These are phyloP conservation scores for Oreochromis niloticus DNA, from an alignment of 2,113 vertebrate genomes.

Conservation along the genomic window DNA sequence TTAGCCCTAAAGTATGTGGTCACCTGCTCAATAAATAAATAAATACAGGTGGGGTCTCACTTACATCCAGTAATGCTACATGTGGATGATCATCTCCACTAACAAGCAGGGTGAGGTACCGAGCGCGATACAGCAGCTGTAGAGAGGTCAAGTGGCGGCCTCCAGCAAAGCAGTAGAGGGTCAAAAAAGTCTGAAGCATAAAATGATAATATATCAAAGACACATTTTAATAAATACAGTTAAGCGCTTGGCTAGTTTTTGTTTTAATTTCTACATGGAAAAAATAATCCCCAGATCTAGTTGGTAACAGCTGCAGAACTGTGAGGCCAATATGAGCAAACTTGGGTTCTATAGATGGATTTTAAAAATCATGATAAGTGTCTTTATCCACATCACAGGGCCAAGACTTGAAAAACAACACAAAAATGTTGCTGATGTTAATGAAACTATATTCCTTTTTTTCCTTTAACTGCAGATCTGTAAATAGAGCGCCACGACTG, in stretches of 20 bases:
- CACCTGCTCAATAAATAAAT: neutral
- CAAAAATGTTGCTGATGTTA: neutral
- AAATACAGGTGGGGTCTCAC: constrained; percentile 30
- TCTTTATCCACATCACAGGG: neutral
- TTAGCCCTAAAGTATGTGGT: neutral
- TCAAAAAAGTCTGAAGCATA: constrained; percentile 80
- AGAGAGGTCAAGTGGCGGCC: constrained; percentile 80
- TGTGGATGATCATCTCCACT: constrained; percentile 92
- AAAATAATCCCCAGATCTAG: neutral
- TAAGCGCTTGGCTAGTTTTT: accelerated
- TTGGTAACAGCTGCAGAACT: neutral
- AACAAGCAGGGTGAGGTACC: constrained; percentile 89
- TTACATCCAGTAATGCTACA: constrained; percentile 86
- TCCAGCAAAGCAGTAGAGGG: constrained; percentile 92
- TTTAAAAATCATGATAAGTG: neutral
- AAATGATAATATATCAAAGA: neutral
- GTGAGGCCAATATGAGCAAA: neutral
- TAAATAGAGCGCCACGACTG: neutral
- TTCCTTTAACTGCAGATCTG: neutral
- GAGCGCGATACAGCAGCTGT: constrained; percentile 85
- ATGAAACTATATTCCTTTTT: neutral
- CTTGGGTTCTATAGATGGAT: neutral
- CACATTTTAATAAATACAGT: neutral
- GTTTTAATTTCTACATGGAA: neutral
- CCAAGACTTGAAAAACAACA: neutral